Evolutionary conservation across 2,888 invertebrate species (phyloP), one percentile per base, ranked within the genome.

Genomic region (Alsophila aescularia): DNA sequence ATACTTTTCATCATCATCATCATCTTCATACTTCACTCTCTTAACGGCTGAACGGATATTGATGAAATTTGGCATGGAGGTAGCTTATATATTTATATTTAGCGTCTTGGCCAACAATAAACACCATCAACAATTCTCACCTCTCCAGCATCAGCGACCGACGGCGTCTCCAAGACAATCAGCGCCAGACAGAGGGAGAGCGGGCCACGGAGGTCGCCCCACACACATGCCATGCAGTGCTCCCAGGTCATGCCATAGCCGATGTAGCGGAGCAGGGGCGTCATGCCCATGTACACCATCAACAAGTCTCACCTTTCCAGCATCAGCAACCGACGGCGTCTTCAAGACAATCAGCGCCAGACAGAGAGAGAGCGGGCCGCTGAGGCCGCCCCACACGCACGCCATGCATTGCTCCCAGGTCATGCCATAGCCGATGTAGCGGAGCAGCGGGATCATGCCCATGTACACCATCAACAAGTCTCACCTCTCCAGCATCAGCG

Each of bases 141-240:
- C 69, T 90, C 84, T 1, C 90, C 89, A 58, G 79, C 79, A 47
- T 81, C 78, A 6, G 77, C 73, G 0, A 83, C 65, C 0, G 71
- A 61, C 0, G 85, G 86, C 0, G 92, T 89, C 58, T 92, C 84
- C 9, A 90, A 76, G 9, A 93, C 92, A 34, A 93, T 88, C 12
- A 94, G 76, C 0, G 94, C 93, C 36, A 94, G 77, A 44, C 93
- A 93, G 12, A 94, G 76, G 0, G 93, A 93, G 6, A 94, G 82
- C 0, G 94, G 93, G 0, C 94, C 94, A 15, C 94, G 77, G 0
- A 94, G 74, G 0, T 94, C 94, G 13, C 94, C 93, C 94, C 94
- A 94, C 2, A 93, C 92, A 67, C 93, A 91, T 2, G 94, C 92
- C 65, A 93, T 75, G 53, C 90, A 90, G 52, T 93, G 91, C 60